Evolutionary conservation across 2,797 vertebrate genomes (phyloP), one percentile per base, ranked within the genome.

Genomic region (Spondyliosoma cantharus): DNA sequence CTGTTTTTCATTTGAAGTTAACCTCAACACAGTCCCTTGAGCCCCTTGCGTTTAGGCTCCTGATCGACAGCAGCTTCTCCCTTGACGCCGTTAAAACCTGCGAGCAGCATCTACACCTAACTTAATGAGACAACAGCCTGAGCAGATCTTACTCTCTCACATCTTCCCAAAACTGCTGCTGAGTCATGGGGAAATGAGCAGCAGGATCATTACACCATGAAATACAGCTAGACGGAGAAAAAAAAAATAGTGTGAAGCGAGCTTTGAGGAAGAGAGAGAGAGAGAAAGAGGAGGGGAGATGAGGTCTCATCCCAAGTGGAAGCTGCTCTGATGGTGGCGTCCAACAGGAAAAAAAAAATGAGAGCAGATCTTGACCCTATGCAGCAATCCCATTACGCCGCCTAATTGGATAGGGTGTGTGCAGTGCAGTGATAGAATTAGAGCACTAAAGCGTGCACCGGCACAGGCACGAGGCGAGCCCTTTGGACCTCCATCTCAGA

Each of bases 351-450:
- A 32, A 32, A 84, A 69, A 68, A 37, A 79, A 83, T 66, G 74
- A 91, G 82, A 61, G 60, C 66, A 61, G 68, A 85, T 87, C 80
- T 82, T 80, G 83, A 93, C 86, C 89, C 70, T 53, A 13, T 73
- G 3, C 68, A 67, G 77, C 68, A 63, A 86, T 88, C 86, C 88
- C 80, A 89, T 91, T 87, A 90, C 82, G 62, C 54, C 4, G 65
- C 14, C 76, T 92, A 92, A 92, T 92, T 91, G 90, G 80, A 90
- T 80, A 53, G 74, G 80, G 78, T 87, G 79, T 84, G 80, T 81
- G 76, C 83, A 56, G 88, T 66, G 71, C 79, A 48, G 76, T 81
- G 86, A 92, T 89, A 59, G 74, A 91, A 90, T 92, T 90, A 87
- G 64, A 90, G 75, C 53, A 53, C 67, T 83, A 67, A 80, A 83